Base-by-base conservation (phyloP, 1,140 invertebrate species). In the Brachionus rotundiformis region DNA sequence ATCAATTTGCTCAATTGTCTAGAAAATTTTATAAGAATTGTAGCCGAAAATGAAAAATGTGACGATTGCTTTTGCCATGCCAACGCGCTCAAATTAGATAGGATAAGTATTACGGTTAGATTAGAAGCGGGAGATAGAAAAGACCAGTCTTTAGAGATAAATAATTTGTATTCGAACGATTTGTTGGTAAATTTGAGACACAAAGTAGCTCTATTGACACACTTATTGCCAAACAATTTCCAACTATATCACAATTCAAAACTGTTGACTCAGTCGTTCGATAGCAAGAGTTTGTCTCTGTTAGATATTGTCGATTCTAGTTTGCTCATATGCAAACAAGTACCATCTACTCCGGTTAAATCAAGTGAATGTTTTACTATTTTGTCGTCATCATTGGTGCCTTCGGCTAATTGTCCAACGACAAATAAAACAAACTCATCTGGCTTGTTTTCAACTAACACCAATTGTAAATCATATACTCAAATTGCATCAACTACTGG, bases 111-210 rank as follows among this genome's bases (percentile, higher is more conserved):
- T 36, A 36, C 16, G 1, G 8, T 68, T 6, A 68, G 10, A 68
- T 11, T 68, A n/a, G 2, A 5, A 7, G 0, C 19, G 7, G 36
- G 19, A 36, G 63, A 68, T 8, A 68, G 36, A 19, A 10, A 8
- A 33, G 33, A 36, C n/a, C n/a, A n/a, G 8, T 31, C 16, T 36
- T 16, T 68, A 8, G 63, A 68, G 16, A 16, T 68, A 6, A 68
- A 36, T 6, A 68, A 68, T 68, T 39, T 68, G 29, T 68, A 33
- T 68, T 68, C 63, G 1, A 68, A 68, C 23, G 63, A 68, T 36
- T 36, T 68, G 2, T 39, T 68, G 33, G 33, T 19, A 31, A 36
- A 8, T 36, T 68, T 68, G 63, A 68, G 63, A 36, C 16, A 19
- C 7, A 68, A 68, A 36, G 16, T 68, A 19, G 33, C 25, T 16